Evolutionary conservation across 1,140 invertebrate species (phyloP).

Genomic region (Phenacoccus solenopsis): DNA sequence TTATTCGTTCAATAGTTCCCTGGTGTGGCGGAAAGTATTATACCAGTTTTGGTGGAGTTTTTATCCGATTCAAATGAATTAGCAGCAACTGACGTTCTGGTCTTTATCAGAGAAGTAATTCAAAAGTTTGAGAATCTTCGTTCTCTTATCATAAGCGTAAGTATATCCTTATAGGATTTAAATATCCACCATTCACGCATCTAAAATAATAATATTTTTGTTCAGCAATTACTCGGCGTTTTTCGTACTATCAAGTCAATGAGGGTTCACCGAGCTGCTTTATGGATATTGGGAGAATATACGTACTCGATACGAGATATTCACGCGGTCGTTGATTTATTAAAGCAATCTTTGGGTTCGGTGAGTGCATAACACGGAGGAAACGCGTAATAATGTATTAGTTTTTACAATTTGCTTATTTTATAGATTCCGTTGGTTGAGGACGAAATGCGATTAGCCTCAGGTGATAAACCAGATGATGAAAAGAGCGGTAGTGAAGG

Average conservation of each 20-base stretch:
- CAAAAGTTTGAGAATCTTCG: conserved; percentile 77
- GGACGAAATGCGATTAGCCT: conserved; percentile 61
- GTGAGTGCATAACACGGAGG: conserved; percentile 31
- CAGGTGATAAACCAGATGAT: conserved; percentile 49
- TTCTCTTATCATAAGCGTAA: conserved; percentile 61
- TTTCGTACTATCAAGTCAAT: conserved; percentile 72
- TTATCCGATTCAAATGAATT: conserved; percentile 88
- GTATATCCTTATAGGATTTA: conserved; percentile 6
- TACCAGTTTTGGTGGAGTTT: conserved; percentile 91
- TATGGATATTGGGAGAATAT: conserved; percentile 99
- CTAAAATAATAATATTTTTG: neutral
- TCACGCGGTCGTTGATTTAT: conserved; percentile 58
- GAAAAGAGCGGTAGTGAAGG: conserved; percentile 27
- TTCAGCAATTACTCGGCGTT: conserved; percentile 59
- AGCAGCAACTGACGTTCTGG: conserved; percentile 84
- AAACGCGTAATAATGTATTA: neutral
- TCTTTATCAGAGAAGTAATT: conserved; percentile 90
- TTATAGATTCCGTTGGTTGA: conserved; percentile 71
- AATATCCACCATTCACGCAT: neutral
- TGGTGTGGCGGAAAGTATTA: conserved; percentile 85
- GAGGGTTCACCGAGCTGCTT: conserved; percentile 78
- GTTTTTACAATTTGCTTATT: neutral
- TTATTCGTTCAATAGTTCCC: conserved; percentile 54
- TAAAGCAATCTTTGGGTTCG: conserved; percentile 67
- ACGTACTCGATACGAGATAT: conserved; percentile 66